Base-by-base conservation (phyloP, 30 jellyfish, hydroid and myxozoan species). In the Hydractinia echinata region DNA sequence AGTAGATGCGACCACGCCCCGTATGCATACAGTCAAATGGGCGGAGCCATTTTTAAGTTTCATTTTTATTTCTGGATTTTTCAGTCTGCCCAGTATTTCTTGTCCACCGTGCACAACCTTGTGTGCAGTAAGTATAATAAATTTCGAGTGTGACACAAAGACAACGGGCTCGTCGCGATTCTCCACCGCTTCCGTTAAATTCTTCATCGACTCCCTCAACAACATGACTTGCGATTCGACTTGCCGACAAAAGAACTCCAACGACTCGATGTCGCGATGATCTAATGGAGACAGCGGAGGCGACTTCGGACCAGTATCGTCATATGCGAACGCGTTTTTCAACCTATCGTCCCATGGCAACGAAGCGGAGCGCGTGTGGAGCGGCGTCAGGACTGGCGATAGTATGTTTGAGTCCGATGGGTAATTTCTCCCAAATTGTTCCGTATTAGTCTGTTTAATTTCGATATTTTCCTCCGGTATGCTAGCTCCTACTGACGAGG, bases 1-100 rank as follows among this genome's bases (percentile, higher is more conserved):
- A 50, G 99, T 93, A 49, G 97, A 89, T 9, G 99, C 94, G 49
- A 93, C 99, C 52, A 93, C 99, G 10, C 96, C 96, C 10, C 99
- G 95, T 60, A 93, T 93, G n/a, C 97, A 82, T 62, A 83, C 95
- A 3, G 99, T 93, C 91, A 93, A 56, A n/a, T 91, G 92, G 18
- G 89, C 76, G 50, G 95, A 73, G 7, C 92, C 91, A 50, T 90
- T 73, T 82, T 82, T 87, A 3, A 93, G 54, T 67, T 76, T 85
- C 18, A 14, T 10, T 55, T 76, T 79, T 14, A 93, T 89, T 2
- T 81, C 89, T 7, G 62, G 58, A 79, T 84, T 81, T 70, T 87
- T 54, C 18, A 93, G 70, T 56, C 95, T 81, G 67, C 79, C 95
- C 7, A 84, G 19, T 50, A 87, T 87, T 64, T 93, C 99, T 72